A percentile compares a stretch with the other conserved stretches of the same genome.
These are phyloP conservation scores for Neomonachus schauinslandi DNA, from an alignment of 2,113 vertebrate genomes.

Conservation along the genomic window DNA sequence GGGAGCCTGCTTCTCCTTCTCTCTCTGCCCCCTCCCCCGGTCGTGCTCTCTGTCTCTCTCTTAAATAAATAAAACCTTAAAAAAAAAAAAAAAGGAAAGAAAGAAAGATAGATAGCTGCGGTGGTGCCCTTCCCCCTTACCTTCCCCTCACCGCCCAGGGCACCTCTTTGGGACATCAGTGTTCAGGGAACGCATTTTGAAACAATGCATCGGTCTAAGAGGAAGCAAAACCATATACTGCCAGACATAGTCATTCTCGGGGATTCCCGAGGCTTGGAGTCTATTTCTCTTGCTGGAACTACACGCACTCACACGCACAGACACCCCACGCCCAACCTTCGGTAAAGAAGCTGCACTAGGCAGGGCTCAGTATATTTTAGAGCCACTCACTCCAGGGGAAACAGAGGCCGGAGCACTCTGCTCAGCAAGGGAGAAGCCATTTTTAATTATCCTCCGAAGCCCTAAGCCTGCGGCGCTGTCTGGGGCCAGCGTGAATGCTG, in stretches of 20 bases:
- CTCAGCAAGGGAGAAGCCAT: slow-evolving; percentile 30
- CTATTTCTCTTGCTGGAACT: background rate
- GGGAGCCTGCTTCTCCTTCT: background rate
- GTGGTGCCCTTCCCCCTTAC: background rate
- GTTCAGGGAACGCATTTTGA: background rate
- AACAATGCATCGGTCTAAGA: background rate
- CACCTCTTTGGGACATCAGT: background rate
- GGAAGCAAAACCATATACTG: background rate
- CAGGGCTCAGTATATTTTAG: background rate
- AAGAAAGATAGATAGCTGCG: too few species aligned
- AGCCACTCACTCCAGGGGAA: background rate
- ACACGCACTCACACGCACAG: background rate
- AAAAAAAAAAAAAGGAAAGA: too few species aligned
- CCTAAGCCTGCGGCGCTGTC: accelerated
- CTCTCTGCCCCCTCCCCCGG: too few species aligned
- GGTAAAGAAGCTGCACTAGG: background rate
- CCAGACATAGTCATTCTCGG: background rate
- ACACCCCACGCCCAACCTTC: background rate
- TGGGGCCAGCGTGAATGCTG: background rate
- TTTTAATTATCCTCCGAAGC: background rate
- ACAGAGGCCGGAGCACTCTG: background rate
- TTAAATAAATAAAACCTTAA: background rate
- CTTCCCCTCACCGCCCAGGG: background rate
- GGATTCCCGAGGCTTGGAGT: background rate
- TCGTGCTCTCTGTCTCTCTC: too few species aligned